Evolutionary conservation across 2,113 vertebrate species (phyloP), one percentile per base, ranked within the genome.

Genomic region (Paramormyrops kingsleyae): DNA sequence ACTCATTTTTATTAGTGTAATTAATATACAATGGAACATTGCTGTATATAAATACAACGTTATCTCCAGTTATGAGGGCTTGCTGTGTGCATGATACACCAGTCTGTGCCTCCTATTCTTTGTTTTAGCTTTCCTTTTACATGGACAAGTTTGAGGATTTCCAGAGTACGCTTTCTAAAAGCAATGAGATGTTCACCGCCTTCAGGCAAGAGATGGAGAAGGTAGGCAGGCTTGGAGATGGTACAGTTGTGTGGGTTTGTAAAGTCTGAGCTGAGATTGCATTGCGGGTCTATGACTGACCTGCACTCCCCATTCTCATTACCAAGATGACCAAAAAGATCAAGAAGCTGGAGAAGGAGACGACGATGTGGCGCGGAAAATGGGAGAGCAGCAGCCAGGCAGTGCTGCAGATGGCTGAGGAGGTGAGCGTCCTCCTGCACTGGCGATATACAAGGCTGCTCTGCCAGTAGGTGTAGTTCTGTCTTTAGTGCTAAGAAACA

Each of bases 71-170:
- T 70, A 70, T 5, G 27, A 31, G 27, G 27, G 62, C n/a, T 70
- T 70, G n/a, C 62, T 12, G 10, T 66, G 59, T 70, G 62, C 62
- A 31, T 13, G 35, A 42, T 19, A 7, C 35, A n/a, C 10, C 46
- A 13, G 46, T 4, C 83, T 13, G 1, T 5, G 1, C 24, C 42
- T 85, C 21, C 2, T 42, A 4, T 35, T 12, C 35, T 62, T 70
- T 86, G 24, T 90, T 89, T 62, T 92, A 99, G 98, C 97, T 99
- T 91, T 99, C 98, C 90, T 96, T 99, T 52, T 99, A 99, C 92
- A 99, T 99, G 98, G 98, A 99, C 94, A 99, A 99, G 93, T 99
- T 99, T 93, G 99, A 99, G 93, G 99, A 99, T 96, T 99, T 99
- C 93, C 99, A 99, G 96, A 99, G 97, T 90, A 99, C 99, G 70